Evolutionary conservation across 2,888 invertebrate genomes (phyloP).

Genomic region (Congeria kusceri): DNA sequence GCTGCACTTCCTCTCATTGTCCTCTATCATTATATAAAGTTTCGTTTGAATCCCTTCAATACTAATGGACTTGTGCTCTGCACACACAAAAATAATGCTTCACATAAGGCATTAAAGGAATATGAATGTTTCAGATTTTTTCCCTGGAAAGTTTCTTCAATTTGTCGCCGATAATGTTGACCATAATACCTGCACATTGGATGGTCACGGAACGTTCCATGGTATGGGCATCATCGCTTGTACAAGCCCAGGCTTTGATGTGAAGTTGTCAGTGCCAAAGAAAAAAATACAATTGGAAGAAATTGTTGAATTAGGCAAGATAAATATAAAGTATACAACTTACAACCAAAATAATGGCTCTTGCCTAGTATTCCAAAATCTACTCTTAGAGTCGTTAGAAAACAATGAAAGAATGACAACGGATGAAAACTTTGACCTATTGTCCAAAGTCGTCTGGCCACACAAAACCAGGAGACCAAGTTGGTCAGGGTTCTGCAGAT

Average conservation of each 20-base stretch:
- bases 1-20: no score
- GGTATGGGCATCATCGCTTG: constrained; percentile 3
- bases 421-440: background rate
- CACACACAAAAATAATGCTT: no score
- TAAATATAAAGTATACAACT: no score
- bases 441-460: background rate
- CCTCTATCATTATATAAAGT: no score
- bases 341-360: background rate
- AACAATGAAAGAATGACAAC: no score
- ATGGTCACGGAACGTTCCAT: background rate
- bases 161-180: constrained; percentile 40
- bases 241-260: background rate
- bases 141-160: constrained; percentile 31
- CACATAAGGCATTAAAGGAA: no score
- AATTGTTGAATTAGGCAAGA: background rate
- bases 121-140: constrained; percentile 18
- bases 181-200: constrained; percentile 24
- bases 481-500: constrained; percentile 26
- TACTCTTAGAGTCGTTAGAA: background rate
- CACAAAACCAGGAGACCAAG: background rate
- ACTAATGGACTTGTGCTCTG: no score
- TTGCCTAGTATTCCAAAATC: constrained; percentile 1
- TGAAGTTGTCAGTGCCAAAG: background rate
- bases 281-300: background rate
- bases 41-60: no score